Percentiles rank a stretch among this genome's conserved stretches.
Conservation (phyloP, 1,140 invertebrate genomes). For the Aphis gossypii region DNA sequence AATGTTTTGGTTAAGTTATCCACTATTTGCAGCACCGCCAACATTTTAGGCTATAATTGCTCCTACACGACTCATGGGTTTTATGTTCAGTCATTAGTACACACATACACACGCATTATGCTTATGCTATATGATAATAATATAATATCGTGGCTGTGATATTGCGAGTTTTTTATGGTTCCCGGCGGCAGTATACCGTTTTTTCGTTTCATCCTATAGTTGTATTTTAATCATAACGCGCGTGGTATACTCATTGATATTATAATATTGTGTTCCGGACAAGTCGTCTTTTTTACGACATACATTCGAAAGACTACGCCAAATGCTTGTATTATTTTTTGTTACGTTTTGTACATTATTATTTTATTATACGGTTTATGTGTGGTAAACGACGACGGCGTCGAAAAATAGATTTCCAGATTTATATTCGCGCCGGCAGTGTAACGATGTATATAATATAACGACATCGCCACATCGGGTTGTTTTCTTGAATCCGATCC, state of each 20-base stretch:
- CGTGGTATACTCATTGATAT: neutral
- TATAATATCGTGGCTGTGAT: neutral
- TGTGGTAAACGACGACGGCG: neutral
- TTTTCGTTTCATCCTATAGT: neutral
- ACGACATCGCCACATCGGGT: neutral
- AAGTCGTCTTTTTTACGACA: neutral
- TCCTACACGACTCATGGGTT: neutral
- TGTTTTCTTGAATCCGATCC: constrained; percentile 41
- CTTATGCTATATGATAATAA: neutral
- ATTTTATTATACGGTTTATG: neutral
- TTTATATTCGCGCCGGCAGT: neutral
- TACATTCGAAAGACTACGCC: neutral
- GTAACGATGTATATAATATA: constrained; percentile 10
- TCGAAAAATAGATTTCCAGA: constrained; percentile 17
- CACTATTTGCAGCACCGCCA: neutral
- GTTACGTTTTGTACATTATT: neutral
- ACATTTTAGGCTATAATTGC: neutral
- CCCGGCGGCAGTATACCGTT: neutral
- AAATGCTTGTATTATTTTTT: neutral
- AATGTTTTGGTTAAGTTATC: neutral
- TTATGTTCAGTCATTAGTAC: neutral
- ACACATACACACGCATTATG: neutral
- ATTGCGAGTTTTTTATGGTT: neutral
- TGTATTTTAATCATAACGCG: neutral
- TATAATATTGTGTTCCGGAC: neutral